Conservation (phyloP, 2,797 vertebrate genomes). For the Gallirallus australis region DNA sequence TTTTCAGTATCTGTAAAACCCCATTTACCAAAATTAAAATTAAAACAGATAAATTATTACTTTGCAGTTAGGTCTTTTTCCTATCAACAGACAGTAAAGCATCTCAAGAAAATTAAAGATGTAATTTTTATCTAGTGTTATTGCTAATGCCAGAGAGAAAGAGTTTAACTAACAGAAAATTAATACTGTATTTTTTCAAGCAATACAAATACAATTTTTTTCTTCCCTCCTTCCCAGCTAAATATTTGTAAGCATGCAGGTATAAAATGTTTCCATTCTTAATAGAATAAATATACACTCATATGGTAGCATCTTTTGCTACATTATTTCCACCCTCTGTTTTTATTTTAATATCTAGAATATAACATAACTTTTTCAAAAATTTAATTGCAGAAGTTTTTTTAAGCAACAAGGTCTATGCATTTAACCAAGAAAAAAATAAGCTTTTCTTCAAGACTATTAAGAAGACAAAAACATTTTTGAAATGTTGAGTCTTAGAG, state of each 20-base stretch:
- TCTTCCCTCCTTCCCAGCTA: background rate
- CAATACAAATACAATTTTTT: background rate
- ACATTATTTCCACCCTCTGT: background rate
- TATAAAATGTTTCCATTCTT: background rate
- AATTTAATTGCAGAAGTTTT: background rate
- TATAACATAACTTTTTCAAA: background rate
- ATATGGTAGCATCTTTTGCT: background rate
- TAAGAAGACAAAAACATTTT: background rate
- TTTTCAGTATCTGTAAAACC: background rate
- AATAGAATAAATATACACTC: background rate
- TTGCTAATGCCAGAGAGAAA: background rate
- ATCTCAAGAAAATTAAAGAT: constrained; percentile 17
- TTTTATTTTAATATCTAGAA: background rate
- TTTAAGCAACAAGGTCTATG: background rate
- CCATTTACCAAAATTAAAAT: background rate
- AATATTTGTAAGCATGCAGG: background rate
- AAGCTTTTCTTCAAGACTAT: background rate
- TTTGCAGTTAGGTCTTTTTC: background rate
- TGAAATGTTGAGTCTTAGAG: background rate
- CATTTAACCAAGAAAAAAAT: background rate
- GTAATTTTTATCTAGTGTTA: constrained; percentile 2
- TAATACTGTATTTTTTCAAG: background rate
- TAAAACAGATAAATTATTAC: background rate
- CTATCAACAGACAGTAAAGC: background rate
- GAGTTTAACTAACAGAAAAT: constrained; percentile 23